Evolutionary conservation across 2,797 vertebrate species (phyloP), one percentile per base, ranked within the genome.

Genomic region (Falco peregrinus): DNA sequence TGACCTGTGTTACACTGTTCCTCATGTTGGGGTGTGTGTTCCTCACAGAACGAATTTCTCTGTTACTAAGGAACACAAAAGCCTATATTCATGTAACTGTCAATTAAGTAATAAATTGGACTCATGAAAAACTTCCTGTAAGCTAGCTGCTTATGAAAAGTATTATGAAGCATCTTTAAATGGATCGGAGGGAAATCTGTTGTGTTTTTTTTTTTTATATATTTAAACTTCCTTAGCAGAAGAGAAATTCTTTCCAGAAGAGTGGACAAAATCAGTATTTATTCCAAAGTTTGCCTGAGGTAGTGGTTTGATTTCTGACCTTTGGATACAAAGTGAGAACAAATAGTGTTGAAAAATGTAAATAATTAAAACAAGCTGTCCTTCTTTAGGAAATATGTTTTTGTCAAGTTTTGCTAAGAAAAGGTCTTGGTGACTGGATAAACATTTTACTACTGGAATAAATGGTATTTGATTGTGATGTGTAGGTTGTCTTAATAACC

Each of bases 241-340:
- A 88, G 39, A 48, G 67, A 86, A 76, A 59, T 87, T 77, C 70
- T 69, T 93, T 91, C 63, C 80, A 90, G 84, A 80, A 80, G 69
- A 91, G 68, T 43, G 63, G 50, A 15, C 61, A 69, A 56, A 75
- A 95, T 53, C 87, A 76, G 25, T 64, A 81, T 91, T 96, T 88
- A 85, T 41, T 87, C 70, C 91, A 31, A 8, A 92, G 86, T 79
- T 84, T 96, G 61, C 93, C 87, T 71, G 45, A 20, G 59, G 73
- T 81, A 45, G 64, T 29, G 76, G 25, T 75, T 96, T 87, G 82
- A 91, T 59, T 95, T 96, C 65, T 95, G 93, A 97, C 94, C 86
- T 96, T 97, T 97, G 95, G 94, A 92, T 94, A 57, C 61, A 13
- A 95, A 95, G 94, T 87, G 90, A 95, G 93, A 95, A 88, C 80